These are phyloP conservation scores for Nephrotoma appendiculata DNA, from an alignment of 2,888 invertebrate species.

Conservation along the genomic window DNA sequence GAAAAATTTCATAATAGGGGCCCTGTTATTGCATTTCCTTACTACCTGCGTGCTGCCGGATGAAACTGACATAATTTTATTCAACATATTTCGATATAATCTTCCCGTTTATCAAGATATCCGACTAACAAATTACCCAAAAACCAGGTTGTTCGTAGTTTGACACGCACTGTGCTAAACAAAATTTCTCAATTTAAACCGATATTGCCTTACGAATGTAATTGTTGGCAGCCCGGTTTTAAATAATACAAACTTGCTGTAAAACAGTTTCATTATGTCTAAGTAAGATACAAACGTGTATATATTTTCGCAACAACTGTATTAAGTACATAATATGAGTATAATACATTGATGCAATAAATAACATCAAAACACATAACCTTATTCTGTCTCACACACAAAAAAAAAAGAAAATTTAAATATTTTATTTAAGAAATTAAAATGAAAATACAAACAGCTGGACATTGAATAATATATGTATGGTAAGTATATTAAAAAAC, in stretches of 20 bases:
- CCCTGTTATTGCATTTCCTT: too few relatives aligned
- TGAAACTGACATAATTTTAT: too few relatives aligned
- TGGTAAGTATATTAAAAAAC: neutral
- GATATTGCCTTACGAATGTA: neutral
- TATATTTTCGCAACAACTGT: neutral
- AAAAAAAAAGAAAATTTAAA: neutral
- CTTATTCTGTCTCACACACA: neutral
- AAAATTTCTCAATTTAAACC: neutral
- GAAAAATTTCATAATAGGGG: too few relatives aligned
- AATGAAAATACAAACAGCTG: neutral
- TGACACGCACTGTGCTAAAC: neutral
- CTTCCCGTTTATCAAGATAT: too few relatives aligned
- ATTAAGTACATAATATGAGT: neutral
- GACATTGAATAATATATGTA: neutral
- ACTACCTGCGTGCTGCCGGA: too few relatives aligned
- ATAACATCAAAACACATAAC: neutral
- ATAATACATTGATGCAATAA: neutral
- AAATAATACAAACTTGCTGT: neutral
- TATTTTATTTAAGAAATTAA: neutral
- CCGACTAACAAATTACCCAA: too few relatives aligned
- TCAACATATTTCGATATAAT: too few relatives aligned
- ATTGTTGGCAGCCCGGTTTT: neutral
- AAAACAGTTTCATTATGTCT: neutral
- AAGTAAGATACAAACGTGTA: neutral
- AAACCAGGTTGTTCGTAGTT: neutral